Base-by-base conservation (phyloP, 2,797 vertebrate species). In the Emydoidea blandingii region DNA sequence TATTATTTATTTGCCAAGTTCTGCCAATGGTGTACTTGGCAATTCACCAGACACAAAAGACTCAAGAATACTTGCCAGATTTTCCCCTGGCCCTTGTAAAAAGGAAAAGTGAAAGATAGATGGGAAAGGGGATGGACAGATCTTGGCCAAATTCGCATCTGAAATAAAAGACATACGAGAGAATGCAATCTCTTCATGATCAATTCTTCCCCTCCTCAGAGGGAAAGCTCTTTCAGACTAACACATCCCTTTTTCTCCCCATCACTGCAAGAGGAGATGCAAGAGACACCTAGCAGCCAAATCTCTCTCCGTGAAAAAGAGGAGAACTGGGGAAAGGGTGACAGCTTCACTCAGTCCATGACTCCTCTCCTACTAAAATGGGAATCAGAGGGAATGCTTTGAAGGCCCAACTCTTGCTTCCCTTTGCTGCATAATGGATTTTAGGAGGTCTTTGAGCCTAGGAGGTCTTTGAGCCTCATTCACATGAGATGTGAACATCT, bases 381-480 rank as follows among this genome's bases (percentile, higher is more conserved):
- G 1, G n/a, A 93, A 76, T 53, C 11, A 76, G 27, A 12, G 44
- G n/a, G 79, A 76, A 65, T 6, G 16, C 82, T 90, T 95, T 86
- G 74, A 0, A 0, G 18, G 86, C 1, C 19, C 91, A 80, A 78
- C 6, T 59, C 9, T 47, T 27, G 74, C 14, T 78, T 31, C 10
- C 65, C 2, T 53, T 81, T 86, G 12, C 81, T 90, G 84, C 65
- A 47, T 2, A 80, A 9, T 12, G 0, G 3, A 47, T 78, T 79
- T 59, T 21, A 65, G 49, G 19, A 23, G 31, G 5, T 79, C 90
- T 95, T 76, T 72, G 56, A 90, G 50, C 1, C 53, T 23, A 65
- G 49, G 19, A 23, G 31, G 5, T 79, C 90, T 95, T 76, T 72
- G 56, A 90, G 50, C 1, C 14, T 93, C 25, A n/a, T 87, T 86